Evolutionary conservation across 2,797 vertebrate species (phyloP), one percentile per base, ranked within the genome.

Genomic region (Danionella dracula): DNA sequence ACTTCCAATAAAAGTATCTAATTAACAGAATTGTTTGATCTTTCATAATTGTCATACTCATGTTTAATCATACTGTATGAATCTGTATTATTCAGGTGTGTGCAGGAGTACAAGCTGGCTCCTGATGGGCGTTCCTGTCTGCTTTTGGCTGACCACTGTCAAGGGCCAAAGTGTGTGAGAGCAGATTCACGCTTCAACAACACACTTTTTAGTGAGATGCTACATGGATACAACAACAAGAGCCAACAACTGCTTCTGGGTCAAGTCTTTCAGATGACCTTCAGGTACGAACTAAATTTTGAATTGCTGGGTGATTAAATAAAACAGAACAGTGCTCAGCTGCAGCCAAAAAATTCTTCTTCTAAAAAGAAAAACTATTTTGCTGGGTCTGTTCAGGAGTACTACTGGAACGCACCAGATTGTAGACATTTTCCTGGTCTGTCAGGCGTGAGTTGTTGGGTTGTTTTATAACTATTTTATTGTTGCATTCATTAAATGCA

Each of bases 261-360:
- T 23, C 94, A 95, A 81, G 93, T 98, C 76, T 98, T 99, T 87
- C 95, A 96, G 83, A 98, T 99, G 96, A 97, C 92, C 17, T 99
- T 99, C 87, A 87, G 97, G 97, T 99, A 91, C 48, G 81, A 51
- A 4, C 44, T 10, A 10, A 8, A 17, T 21, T 23, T 20, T 4
- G 2, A 16, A 8, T 31, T 4, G 17, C 23, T 34, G 8, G 4
- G 8, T 57, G 29, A 1, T 2, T 4, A 1, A 23, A 2, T n/a
- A 10, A n/a, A 29, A 29, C 2, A 41, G 27, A 8, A 44, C 13
- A 4, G 27, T 29, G 4, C 27, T 4, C 4, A 29, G 4, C 8
- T 4, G 8, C 27, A 4, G 4, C 27, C 27, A 4, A 3, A 8
- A 13, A 5, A 15, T 9, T 16, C 6, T 13, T n/a, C 16, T 15